phyloP scores from a whole-genome alignment of 2,797 vertebrate species.

The Rhinoraja longicauda region DNA sequence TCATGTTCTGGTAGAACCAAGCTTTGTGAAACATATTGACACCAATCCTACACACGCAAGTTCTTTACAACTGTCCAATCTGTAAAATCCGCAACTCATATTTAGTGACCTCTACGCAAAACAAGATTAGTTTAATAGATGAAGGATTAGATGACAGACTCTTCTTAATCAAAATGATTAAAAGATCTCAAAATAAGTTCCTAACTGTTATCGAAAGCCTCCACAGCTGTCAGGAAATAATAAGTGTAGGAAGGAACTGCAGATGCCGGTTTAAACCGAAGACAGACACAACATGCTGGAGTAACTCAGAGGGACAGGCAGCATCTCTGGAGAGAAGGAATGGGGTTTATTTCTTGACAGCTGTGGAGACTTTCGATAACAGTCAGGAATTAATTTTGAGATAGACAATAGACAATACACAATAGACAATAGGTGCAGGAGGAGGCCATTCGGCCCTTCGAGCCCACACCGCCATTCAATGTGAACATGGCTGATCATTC shows the following conservation, averaged over 20 bases:
- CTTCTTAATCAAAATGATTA: neutral
- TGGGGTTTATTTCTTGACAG: no score
- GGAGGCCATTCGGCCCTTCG: no score
- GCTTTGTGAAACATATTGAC: neutral
- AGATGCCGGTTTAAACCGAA: no score
- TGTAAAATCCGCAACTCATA: neutral
- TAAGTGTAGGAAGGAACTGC: neutral
- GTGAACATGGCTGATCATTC: no score
- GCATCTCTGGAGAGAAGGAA: no score
- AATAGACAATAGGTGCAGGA: no score
- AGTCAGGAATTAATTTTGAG: no score
- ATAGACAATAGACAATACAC: no score
- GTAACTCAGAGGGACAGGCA: no score
- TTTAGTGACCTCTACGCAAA: neutral
- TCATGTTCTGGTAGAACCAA: neutral
- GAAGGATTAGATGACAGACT: constrained; percentile 9
- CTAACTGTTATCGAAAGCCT: neutral
- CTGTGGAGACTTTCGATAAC: no score
- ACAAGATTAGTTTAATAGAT: constrained; percentile 13
- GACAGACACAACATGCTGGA: no score
- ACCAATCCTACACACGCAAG: neutral
- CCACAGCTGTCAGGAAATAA: neutral
- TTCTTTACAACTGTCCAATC: neutral
- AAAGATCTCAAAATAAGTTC: neutral
- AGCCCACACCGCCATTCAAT: no score